Evolutionary conservation across 2,888 invertebrate genomes (phyloP).

Genomic region (Ommatoiulus sabulosus): DNA sequence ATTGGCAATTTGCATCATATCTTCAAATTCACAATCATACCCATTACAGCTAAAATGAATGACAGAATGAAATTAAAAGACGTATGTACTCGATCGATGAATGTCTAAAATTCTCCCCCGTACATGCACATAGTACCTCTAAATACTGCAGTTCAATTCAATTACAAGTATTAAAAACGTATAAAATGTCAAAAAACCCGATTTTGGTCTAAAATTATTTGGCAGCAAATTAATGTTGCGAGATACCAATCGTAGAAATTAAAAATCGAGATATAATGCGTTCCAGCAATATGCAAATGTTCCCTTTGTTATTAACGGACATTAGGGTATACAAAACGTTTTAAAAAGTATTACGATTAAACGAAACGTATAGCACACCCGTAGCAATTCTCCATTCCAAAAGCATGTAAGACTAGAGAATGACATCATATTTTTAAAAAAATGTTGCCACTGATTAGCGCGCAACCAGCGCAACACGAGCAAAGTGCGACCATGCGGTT

Average conservation of each 20-base stretch:
- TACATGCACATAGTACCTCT: no score
- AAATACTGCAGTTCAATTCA: background rate
- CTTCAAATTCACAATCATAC: no score
- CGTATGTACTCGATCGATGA: no score
- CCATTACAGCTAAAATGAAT: no score
- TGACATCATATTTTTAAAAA: background rate
- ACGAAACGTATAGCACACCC: background rate
- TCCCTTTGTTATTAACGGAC: conserved; percentile 40
- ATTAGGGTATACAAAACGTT: background rate
- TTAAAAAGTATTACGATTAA: background rate
- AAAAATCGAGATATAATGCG: background rate
- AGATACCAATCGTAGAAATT: background rate
- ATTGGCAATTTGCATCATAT: no score
- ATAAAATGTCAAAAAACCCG: background rate
- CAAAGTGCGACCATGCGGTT: background rate
- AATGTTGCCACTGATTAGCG: background rate
- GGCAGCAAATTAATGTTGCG: background rate
- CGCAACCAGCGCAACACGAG: no score
- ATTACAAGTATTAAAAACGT: background rate
- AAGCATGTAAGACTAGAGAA: background rate
- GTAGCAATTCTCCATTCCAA: background rate
- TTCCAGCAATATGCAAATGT: background rate
- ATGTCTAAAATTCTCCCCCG: no score
- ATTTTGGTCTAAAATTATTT: background rate
- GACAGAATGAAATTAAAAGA: no score